Base-by-base conservation (phyloP, 2,797 vertebrate genomes). In the Muscicapa striata region DNA sequence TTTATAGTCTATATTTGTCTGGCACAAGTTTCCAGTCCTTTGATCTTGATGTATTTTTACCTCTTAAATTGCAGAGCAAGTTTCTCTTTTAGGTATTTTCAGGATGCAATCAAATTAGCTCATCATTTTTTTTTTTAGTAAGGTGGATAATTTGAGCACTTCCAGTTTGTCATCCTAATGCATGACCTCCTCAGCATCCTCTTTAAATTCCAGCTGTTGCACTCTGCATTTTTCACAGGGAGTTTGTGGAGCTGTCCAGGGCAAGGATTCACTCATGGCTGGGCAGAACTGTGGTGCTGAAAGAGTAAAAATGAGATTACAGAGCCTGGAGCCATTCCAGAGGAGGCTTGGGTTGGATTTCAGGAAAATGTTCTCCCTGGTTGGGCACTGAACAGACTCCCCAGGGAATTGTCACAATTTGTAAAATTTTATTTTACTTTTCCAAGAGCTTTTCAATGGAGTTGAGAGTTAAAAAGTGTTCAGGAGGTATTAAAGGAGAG, bases 31-130 rank as follows among this genome's bases (percentile, higher is more conserved):
- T 76, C 36, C 54, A 88, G 22, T 82, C 68, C 75, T 91, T 94
- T 93, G 79, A 87, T 87, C 72, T 63, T 85, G 57, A 63, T 87
- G 46, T 82, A 91, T 93, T 87, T 96, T 87, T 89, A 67, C 62
- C 87, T 59, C 7, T 70, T 52, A 84, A 80, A 74, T 52, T 62
- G 49, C 57, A 85, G 58, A 80, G 66, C 66, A 73, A 22, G 38
- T 92, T 94, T 89, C 73, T 92, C 38, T 83, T 89, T 87, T 83
- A 78, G 75, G 19, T 57, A 59, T 80, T 91, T 89, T 63, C 68
- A 92, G 74, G 75, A 89, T 93, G 63, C 66, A 85, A 51, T 77
- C 87, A 77, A 87, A 67, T 93, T 70, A 66, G 29, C 49, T 87
- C 45, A 52, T 79, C n/a, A 10, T 21, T 41, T 41, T 20, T 45